Conservation (phyloP, 2,888 invertebrate species). For the Alsophila aescularia region DNA sequence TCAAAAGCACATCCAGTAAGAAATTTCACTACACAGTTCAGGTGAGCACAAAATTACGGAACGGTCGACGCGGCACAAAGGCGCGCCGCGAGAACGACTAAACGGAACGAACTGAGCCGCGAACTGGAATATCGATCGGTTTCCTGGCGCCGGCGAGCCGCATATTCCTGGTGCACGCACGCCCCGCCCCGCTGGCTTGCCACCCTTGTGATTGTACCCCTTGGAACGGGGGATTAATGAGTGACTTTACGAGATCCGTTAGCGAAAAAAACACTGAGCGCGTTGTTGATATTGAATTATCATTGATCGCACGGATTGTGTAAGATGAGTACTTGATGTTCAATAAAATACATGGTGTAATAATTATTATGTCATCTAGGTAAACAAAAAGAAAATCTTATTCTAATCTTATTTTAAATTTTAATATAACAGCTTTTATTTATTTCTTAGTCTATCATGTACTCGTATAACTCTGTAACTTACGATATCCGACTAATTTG, state of each 20-base stretch:
- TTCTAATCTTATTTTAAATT: too few species aligned
- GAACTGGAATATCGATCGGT: slow-evolving; percentile 74
- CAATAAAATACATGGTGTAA: not conserved
- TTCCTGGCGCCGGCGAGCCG: slow-evolving; percentile 81
- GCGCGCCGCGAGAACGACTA: slow-evolving; percentile 64
- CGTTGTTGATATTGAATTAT: slow-evolving; percentile 18
- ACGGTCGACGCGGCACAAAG: slow-evolving; percentile 53
- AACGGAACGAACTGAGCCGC: slow-evolving; percentile 67
- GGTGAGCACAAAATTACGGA: slow-evolving; percentile 52
- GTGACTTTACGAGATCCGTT: slow-evolving; percentile 21
- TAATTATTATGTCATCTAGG: too few species aligned
- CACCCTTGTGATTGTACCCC: slow-evolving; percentile 61
- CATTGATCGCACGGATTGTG: not conserved
- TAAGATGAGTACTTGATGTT: slow-evolving; percentile 1
- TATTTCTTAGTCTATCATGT: too few species aligned
- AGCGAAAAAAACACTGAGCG: slow-evolving; percentile 20
- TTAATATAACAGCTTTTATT: too few species aligned
- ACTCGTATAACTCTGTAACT: too few species aligned
- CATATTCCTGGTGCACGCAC: slow-evolving; percentile 80
- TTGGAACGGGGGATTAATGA: slow-evolving; percentile 48
- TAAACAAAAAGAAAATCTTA: too few species aligned
- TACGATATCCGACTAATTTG: too few species aligned
- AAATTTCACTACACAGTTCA: slow-evolving; percentile 57
- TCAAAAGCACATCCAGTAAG: slow-evolving; percentile 59
- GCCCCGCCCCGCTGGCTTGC: slow-evolving; percentile 65